Percentiles rank a stretch among this genome's conserved stretches.
These are phyloP conservation scores for Xiphydria camelus DNA, from an alignment of 2,888 invertebrate species.

Conservation along the genomic window DNA sequence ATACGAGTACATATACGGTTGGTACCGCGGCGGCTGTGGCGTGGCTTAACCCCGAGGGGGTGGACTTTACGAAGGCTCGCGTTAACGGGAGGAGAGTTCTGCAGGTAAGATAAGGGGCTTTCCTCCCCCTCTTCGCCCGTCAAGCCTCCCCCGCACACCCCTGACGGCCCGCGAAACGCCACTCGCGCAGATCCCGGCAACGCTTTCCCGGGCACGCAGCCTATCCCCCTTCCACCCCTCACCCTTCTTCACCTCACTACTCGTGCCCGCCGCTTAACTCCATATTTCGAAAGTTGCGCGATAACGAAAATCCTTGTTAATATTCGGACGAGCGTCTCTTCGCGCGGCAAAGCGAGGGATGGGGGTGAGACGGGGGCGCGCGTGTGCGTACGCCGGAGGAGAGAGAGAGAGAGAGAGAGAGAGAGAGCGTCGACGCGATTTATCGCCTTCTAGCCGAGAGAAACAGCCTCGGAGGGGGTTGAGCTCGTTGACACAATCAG, in stretches of 20 bases:
- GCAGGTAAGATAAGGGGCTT: constrained; percentile 45
- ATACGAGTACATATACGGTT: constrained; percentile 8
- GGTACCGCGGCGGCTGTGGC: constrained; percentile 14
- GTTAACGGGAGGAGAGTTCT: constrained; percentile 33
- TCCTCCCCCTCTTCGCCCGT: constrained; percentile 28
- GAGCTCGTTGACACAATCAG: too few relatives aligned
- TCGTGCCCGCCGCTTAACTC: constrained; percentile 27
- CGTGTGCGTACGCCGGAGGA: not conserved
- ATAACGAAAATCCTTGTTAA: constrained; percentile 26
- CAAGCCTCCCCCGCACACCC: constrained; percentile 4
- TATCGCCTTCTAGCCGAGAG: too few relatives aligned
- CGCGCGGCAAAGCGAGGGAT: constrained; percentile 6
- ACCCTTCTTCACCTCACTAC: too few relatives aligned
- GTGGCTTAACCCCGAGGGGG: constrained; percentile 39
- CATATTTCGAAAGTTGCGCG: constrained; percentile 30
- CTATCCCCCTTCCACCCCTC: too few relatives aligned
- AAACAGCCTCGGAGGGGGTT: too few relatives aligned
- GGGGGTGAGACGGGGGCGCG: constrained; percentile 8
- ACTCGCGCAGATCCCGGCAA: constrained; percentile 34
- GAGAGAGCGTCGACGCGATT: constrained; percentile 8
- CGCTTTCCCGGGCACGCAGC: constrained; percentile 41
- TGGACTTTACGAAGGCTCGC: constrained; percentile 42
- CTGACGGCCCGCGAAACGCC: constrained; percentile 27
- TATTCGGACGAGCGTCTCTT: constrained; percentile 34
- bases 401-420: not conserved